Evolutionary conservation across 2,113 vertebrate species (phyloP).

Genomic region (Otis tarda): DNA sequence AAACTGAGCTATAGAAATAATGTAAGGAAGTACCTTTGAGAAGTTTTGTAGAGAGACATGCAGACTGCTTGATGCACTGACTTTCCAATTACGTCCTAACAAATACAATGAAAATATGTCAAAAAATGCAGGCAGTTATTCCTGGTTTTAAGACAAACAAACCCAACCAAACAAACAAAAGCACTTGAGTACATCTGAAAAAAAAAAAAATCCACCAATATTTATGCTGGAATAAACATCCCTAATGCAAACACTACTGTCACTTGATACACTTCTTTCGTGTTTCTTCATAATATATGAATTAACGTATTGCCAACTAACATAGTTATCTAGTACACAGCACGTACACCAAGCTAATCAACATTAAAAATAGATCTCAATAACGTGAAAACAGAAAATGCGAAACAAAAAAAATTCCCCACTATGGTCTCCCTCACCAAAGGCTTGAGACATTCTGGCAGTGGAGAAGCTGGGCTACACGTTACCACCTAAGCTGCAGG

Average conservation of each 20-base stretch:
- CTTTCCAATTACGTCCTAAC: slow-evolving; percentile 87
- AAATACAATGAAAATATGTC: neutral
- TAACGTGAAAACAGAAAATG: rapidly evolving
- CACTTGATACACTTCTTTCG: neutral
- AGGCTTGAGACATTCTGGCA: neutral
- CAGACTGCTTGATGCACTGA: slow-evolving; percentile 86
- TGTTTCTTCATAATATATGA: neutral
- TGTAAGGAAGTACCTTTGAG: slow-evolving; percentile 79
- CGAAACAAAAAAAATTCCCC: neutral
- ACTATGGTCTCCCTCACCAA: neutral
- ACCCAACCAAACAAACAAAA: neutral
- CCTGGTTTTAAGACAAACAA: neutral
- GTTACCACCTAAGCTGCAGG: neutral
- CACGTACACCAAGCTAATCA: neutral
- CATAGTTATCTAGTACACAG: neutral
- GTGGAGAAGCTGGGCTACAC: neutral
- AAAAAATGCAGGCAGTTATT: neutral
- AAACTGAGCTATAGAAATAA: neutral
- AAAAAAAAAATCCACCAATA: neutral
- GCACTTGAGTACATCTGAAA: neutral
- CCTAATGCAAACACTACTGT: neutral
- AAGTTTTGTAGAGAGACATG: slow-evolving; percentile 83
- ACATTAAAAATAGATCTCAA: neutral
- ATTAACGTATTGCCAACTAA: neutral
- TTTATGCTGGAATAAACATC: neutral